Evolutionary conservation across 2,113 vertebrate genomes (phyloP), one percentile per base, ranked within the genome.

Genomic region (Brachirus orientalis): DNA sequence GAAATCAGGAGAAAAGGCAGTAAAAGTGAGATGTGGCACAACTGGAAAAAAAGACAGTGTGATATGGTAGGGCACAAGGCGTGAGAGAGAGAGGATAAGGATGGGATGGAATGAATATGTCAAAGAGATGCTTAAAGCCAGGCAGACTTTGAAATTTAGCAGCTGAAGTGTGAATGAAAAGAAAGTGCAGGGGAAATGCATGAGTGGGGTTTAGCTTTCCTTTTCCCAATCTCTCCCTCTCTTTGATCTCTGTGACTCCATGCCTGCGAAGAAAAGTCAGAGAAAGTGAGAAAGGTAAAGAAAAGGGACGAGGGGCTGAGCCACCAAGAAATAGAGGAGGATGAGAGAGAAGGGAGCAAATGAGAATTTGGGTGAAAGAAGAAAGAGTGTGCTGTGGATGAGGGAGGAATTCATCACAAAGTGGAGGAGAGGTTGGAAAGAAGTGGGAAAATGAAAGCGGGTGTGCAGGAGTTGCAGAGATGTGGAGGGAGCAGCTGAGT

Each of bases 171-270:
- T 6, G 43, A 72, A 51, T 60, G 66, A 67, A 64, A 76, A 62
- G 50, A 68, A 56, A 62, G 69, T 59, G 63, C 35, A 33, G 66
- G 33, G 8, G 18, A 64, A 68, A 74, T 46, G 43, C 62, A 45
- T 82, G 76, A 17, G 71, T 64, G 61, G 78, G 79, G 74, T 63
- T 72, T 65, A 71, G 77, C 60, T 66, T 76, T 69, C 58, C 80
- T 68, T 83, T 48, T 63, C 38, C 69, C 69, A 71, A 79, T 80
- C 75, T 68, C 53, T 63, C 67, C 62, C 52, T 78, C 11, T 19
- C 74, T 89, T 89, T 88, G 72, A 84, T 90, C 84, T 86, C 64
- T 9, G 13, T 64, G 77, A 85, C 80, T 84, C 65, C 55, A 55
- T 55, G 60, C 74, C 51, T 60, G 76, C 66, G 44, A 79, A 87